Base-by-base conservation (phyloP, 2,113 vertebrate genomes). In the Melanostigma gelatinosum region DNA sequence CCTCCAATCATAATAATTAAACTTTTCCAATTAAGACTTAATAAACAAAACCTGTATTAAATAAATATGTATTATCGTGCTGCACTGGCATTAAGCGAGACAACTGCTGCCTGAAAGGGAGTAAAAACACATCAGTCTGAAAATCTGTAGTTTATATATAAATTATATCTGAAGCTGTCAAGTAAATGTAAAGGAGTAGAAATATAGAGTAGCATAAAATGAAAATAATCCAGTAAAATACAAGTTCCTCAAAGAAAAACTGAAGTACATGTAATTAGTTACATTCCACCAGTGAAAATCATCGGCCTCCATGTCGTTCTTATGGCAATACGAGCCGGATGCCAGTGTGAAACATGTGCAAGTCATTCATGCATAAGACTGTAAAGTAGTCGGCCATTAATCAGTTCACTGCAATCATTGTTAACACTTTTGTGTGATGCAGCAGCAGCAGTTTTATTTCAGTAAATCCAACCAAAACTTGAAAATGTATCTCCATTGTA, bases 341-440 rank as follows among this genome's bases (percentile, higher is more conserved):
- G 32, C 34, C 32, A 60, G 6, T 32, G 13, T 63, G 6, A 34
- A 18, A 70, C 61, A 82, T 84, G 58, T 85, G 74, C 36, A 69
- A 79, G 64, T 58, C 12, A 27, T 60, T 58, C 12, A 27, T 60
- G 58, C 40, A 42, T 63, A 22, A 32, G 52, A 63, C 52, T 22
- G 58, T 44, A 3, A 75, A 12, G 6, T 40, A 57, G 5, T 46
- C 44, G 9, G 46, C 0, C 46, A 48, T 48, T 18, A 18, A 15
- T 48, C 42, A 44, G 42, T 20, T 50, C 46, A 20, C 18, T 50
- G 20, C 18, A 50, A 20, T 50, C 16, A 20, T 18, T 50, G 46
- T 50, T 50, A 50, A 50, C 44, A 52, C 42, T 50, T 34, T 83
- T 55, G 57, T 36, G 63, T 36, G 10, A 55, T 50, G 46, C 22